Evolutionary conservation across 2,797 vertebrate genomes (phyloP), one percentile per base, ranked within the genome.

Genomic region (Chanos chanos): DNA sequence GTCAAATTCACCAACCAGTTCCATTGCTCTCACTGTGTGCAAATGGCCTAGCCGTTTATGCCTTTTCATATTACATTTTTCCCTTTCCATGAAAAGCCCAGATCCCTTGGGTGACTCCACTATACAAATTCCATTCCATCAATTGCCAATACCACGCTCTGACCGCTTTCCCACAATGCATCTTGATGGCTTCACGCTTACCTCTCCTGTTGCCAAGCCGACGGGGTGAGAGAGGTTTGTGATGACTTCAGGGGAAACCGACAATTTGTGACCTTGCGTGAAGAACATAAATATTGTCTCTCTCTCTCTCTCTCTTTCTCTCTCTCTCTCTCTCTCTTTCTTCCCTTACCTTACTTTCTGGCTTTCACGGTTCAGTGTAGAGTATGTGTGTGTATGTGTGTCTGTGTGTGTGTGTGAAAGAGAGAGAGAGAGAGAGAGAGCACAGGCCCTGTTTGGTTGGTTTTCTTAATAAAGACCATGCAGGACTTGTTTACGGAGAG

Each of bases 231-330:
- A 30, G 16, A 22, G 36, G 18, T 61, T 51, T 43, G 13, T 51
- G 41, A 49, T n/a, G 40, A 18, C 21, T 34, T 36, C 45, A 51
- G 36, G 33, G n/a, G 18, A 51, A 43, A 34, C 61, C 37, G 22
- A 61, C 15, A 50, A 51, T 51, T 43, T 43, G 8, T 41, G 18
- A 49, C 45, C 45, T 30, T 22, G 21, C 44, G 55, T 21, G 40
- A 64, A 66, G 66, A 59, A 37, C 45, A 48, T 59, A 39, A n/a
- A 16, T 0, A 1, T 22, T 45, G 54, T 36, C 58, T 6, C 22
- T 5, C 7, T 25, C 12, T 25, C n/a, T n/a, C 28, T 33, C 13
- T 3, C 5, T 16, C 13, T 15, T 25, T 30, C 7, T 49, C 3
- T 30, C 3, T 13, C 44, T 28, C 27, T 33, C 31, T 18, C 10